Base-by-base conservation (phyloP, 2,113 vertebrate species). In the Chloebia gouldiae region DNA sequence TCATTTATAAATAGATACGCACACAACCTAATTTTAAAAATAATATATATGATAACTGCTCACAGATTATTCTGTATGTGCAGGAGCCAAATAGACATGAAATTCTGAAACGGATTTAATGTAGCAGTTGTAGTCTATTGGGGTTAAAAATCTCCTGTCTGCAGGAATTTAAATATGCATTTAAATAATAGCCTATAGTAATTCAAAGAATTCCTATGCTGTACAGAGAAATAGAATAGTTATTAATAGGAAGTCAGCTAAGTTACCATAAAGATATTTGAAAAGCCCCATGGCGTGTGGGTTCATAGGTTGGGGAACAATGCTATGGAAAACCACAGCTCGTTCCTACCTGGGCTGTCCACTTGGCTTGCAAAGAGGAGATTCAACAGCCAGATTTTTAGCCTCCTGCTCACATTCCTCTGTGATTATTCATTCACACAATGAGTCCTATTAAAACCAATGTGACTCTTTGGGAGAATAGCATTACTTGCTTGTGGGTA, bases 151-250 rank as follows among this genome's bases (percentile, higher is more conserved):
- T 92, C 77, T 93, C 72, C 54, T 64, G 90, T 94, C 94, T 95
- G 83, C 35, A 71, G 47, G 64, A 96, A 96, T 93, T 94, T 97
- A 96, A 96, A 95, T 96, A 95, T 88, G 56, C 71, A 86, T 95
- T 95, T 95, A 88, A 95, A 95, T 95, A 94, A 96, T 92, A 92
- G 64, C 47, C 90, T 47, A 92, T 90, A 94, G 93, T 96, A 85
- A 96, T 88, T 95, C 93, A 85, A 89, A 95, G 70, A 81, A 84
- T 45, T 86, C 22, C 45, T 86, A 19, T 81, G 39, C 42, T 60
- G 27, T 60, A 66, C 31, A 81, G 44, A 65, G 56, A 94, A 90
- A 81, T 64, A 71, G 64, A 92, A 71, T 20, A 88, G 79, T 15
- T 94, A 80, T 40, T 85, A 81, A 49, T 31, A 60, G 53, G 35